These are phyloP conservation scores for Drosophila biarmipes DNA, from an alignment of 1,140 invertebrate species.

Conservation along the genomic window DNA sequence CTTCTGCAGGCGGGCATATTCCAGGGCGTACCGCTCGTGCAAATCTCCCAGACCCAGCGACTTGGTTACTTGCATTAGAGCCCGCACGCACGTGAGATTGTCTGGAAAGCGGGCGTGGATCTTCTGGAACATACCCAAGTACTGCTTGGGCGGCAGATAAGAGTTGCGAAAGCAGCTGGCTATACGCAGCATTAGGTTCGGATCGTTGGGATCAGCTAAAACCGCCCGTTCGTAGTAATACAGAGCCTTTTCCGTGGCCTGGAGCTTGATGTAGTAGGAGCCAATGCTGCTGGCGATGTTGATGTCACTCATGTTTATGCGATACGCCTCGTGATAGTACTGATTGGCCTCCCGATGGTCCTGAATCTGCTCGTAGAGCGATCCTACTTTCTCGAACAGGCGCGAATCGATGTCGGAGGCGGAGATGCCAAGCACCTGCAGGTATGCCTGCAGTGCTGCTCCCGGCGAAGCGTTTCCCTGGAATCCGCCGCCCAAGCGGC, in stretches of 20 bases:
- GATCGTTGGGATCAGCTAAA: conserved; percentile 93
- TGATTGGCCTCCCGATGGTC: conserved; percentile 97
- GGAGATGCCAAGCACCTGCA: conserved; percentile 90
- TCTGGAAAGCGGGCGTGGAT: conserved; percentile 93
- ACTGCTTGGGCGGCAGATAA: conserved; percentile 92
- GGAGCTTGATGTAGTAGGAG: conserved; percentile 95
- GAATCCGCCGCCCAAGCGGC: conserved; percentile 80
- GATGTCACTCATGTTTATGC: conserved; percentile 95
- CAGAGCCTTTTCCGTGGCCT: conserved; percentile 94
- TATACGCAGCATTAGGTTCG: conserved; percentile 93
- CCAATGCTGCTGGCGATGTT: conserved; percentile 96
- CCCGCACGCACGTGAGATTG: conserved; percentile 94
- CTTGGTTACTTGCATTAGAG: conserved; percentile 94
- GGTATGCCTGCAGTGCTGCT: conserved; percentile 91
- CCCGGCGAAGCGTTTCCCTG: conserved; percentile 89
- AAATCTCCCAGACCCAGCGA: conserved; percentile 87
- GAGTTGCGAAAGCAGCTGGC: conserved; percentile 93
- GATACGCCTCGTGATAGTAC: conserved; percentile 95
- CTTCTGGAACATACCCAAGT: conserved; percentile 91
- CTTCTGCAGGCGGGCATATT: conserved; percentile 92
- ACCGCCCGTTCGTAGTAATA: conserved; percentile 95
- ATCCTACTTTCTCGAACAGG: conserved; percentile 92
- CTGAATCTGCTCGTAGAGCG: conserved; percentile 93
- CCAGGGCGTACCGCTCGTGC: conserved; percentile 88
- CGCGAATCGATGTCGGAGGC: conserved; percentile 92